These are phyloP conservation scores for Cisticola juncidis DNA, from an alignment of 2,113 vertebrate genomes.

Conservation along the genomic window DNA sequence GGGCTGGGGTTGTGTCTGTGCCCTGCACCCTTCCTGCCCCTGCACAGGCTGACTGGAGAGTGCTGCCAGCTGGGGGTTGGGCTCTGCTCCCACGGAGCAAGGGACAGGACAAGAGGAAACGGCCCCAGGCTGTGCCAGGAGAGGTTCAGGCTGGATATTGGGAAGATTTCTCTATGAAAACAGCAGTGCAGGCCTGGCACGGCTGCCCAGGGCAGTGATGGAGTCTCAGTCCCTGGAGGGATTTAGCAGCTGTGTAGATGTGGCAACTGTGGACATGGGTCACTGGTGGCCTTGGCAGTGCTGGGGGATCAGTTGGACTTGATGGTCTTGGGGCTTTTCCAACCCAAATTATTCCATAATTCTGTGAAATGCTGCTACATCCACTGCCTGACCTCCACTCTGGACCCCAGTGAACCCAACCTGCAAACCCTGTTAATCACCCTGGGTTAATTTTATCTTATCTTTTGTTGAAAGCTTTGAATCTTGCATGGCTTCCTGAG, in stretches of 20 bases:
- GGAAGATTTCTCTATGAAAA: not conserved
- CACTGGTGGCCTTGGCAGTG: not conserved
- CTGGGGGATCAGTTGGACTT: not conserved
- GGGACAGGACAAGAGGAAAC: not conserved
- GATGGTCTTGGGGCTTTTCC: not conserved
- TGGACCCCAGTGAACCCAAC: not conserved
- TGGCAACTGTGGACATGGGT: not conserved
- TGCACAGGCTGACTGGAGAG: not conserved
- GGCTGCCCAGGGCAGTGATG: not conserved
- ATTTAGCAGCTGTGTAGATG: not conserved
- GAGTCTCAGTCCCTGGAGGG: not conserved
- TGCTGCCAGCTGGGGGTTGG: accelerated
- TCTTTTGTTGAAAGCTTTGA: no score
- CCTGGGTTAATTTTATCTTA: not conserved
- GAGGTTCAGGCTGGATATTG: not conserved
- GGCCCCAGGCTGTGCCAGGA: not conserved
- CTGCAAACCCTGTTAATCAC: not conserved
- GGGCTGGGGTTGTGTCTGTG: not conserved
- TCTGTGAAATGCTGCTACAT: not conserved
- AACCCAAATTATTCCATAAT: not conserved
- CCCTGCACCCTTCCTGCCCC: not conserved
- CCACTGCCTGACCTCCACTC: accelerated
- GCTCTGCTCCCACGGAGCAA: not conserved
- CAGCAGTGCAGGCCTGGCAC: not conserved
- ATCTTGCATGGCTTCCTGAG: not conserved